Base-by-base conservation (phyloP, 1,140 invertebrate species). In the Zaprionus tsacasi region DNA sequence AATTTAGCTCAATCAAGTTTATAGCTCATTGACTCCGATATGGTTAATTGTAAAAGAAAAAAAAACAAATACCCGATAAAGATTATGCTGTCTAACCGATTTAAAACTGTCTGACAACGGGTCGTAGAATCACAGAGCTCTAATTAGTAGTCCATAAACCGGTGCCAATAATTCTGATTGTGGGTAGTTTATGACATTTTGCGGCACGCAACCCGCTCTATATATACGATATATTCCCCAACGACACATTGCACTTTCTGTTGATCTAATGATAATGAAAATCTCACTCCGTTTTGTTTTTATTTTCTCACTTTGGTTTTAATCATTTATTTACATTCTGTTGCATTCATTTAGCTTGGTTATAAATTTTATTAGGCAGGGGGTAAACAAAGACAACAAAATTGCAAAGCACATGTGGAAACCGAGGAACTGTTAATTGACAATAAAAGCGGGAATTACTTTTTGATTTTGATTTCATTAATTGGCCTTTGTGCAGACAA, bases 251-350 rank as follows among this genome's bases (percentile, higher is more conserved):
- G 40, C 58, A 48, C 12, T 63, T 56, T 21, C 43, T 58, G 54
- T 63, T 30, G 36, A 65, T 60, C 55, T 52, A n/a, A 10, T 70
- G 35, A 61, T 27, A 61, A 57, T 57, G 73, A 2, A 5, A 45
- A n/a, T 25, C 45, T 2, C 21, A 11, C 0, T 50, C 1, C 25
- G 17, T 50, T 13, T 30, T 12, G 3, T 6, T 36, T n/a, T 43
- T 30, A 30, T 70, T 56, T 70, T 76, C 61, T 36, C 25, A 33
- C 17, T 66, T 61, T 71, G 66, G 60, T 43, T 70, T 72, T 55
- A 63, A 43, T 52, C 54, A 50, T 50, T 10, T 50, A 59, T 82
- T 82, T 70, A 58, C 79, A 78, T 55, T 13, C 78, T 36, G 43
- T 67, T 82, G 59, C 13, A 54, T 78, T 70, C 48, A 82, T 55